Evolutionary conservation across 2,797 vertebrate genomes (phyloP).

Genomic region (Ficedula albicollis): DNA sequence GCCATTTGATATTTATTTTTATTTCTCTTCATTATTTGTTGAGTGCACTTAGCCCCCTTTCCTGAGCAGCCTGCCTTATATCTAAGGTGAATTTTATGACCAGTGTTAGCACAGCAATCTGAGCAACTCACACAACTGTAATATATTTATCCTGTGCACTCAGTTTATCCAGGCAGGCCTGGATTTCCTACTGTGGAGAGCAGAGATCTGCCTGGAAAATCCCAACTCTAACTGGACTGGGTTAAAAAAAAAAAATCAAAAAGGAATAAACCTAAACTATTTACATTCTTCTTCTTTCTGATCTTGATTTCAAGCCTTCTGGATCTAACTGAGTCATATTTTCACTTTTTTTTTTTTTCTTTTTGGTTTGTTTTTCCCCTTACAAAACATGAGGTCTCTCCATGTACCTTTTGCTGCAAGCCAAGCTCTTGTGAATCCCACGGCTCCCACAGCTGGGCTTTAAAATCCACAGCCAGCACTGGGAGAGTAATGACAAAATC

Average conservation of each 20-base stretch:
- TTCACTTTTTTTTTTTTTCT: background rate
- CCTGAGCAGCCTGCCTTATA: conserved; percentile 57
- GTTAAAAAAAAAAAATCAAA: background rate
- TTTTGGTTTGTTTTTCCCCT: background rate
- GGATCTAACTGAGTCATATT: background rate
- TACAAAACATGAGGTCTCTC: background rate
- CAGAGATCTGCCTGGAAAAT: background rate
- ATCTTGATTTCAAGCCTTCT: background rate
- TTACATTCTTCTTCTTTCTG: background rate
- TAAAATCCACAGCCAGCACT: background rate
- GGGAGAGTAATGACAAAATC: conserved; percentile 54
- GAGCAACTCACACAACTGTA: conserved; percentile 16
- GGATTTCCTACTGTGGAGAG: conserved; percentile 34
- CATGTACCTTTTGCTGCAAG: conserved; percentile 1
- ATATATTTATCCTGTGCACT: background rate
- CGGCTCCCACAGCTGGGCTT: conserved; percentile 57
- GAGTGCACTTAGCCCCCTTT: conserved; percentile 64
- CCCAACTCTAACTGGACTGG: background rate
- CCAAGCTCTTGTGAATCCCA: conserved; percentile 36
- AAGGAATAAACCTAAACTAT: background rate
- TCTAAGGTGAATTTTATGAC: conserved; percentile 62
- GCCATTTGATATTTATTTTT: conserved; percentile 64
- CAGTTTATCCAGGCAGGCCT: background rate
- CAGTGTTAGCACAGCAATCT: conserved; percentile 31
- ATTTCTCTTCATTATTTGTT: conserved; percentile 60